Conservation (phyloP, 2,113 vertebrate species). For the Marcusenius ussheri region DNA sequence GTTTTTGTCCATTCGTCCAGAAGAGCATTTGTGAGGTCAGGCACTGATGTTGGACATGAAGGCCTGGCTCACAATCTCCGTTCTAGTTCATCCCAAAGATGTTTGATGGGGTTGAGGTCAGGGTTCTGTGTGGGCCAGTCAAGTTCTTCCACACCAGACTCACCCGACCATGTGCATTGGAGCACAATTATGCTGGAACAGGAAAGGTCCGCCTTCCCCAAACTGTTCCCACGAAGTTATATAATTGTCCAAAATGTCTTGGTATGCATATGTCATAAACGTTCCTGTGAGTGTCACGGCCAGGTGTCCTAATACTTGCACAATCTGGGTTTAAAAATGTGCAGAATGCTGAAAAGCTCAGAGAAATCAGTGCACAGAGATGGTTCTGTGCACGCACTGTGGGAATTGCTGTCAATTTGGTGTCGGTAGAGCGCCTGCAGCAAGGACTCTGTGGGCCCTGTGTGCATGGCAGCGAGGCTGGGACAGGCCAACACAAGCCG, state of each 20-base stretch:
- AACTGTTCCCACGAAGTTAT: neutral
- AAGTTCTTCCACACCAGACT: neutral
- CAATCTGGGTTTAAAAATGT: neutral
- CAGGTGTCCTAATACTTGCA: neutral
- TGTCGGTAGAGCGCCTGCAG: too few species aligned
- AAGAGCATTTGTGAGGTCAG: neutral
- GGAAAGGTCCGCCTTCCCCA: neutral
- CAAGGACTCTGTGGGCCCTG: neutral
- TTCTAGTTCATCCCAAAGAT: neutral
- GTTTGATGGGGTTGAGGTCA: neutral
- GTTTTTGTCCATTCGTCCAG: neutral
- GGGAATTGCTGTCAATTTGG: slow-evolving; percentile 4
- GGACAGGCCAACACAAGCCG: neutral
- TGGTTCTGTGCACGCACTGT: neutral
- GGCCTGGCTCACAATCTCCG: neutral
- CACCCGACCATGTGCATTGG: neutral
- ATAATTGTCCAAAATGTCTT: neutral
- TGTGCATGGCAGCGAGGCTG: neutral
- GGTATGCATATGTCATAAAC: neutral
- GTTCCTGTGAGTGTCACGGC: neutral
- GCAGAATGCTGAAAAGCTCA: neutral
- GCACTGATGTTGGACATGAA: neutral
- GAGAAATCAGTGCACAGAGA: neutral
- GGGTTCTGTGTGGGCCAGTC: neutral
- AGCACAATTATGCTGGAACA: neutral